Percentiles rank a stretch among this genome's conserved stretches.
These are phyloP conservation scores for Ceratina australensis DNA, from an alignment of 1,140 invertebrate genomes.

Conservation along the genomic window DNA sequence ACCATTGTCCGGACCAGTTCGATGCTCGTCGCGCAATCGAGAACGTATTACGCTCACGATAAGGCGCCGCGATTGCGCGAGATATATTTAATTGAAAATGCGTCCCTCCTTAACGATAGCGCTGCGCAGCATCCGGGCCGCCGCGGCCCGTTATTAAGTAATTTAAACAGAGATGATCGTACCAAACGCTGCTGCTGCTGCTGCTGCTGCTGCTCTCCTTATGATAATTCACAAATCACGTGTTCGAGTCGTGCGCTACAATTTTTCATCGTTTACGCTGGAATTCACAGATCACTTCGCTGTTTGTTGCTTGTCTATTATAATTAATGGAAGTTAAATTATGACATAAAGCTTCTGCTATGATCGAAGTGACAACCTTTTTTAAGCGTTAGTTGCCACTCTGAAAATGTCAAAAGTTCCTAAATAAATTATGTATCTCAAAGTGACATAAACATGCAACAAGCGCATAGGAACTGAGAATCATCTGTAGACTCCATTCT, in stretches of 20 bases:
- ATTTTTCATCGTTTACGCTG: not conserved
- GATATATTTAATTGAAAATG: slow-evolving; percentile 68
- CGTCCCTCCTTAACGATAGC: slow-evolving; percentile 50
- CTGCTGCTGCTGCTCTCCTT: slow-evolving; percentile 4
- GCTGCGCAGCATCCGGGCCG: slow-evolving; percentile 15
- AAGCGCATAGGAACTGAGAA: no score
- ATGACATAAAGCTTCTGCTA: no score
- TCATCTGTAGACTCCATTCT: no score
- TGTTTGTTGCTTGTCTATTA: no score
- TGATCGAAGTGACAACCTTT: no score
- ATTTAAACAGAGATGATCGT: slow-evolving; percentile 42
- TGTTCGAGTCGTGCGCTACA: not conserved
- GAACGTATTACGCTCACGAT: slow-evolving; percentile 63
- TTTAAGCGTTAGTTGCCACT: no score
- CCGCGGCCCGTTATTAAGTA: slow-evolving; percentile 49
- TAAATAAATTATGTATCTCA: no score
- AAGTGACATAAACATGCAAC: no score
- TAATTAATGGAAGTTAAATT: no score
- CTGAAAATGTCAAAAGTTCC: no score
- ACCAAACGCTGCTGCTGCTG: not conserved
- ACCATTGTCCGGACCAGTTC: slow-evolving; percentile 64
- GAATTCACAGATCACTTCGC: no score
- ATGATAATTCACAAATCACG: slow-evolving; percentile 36
- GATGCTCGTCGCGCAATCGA: slow-evolving; percentile 61
- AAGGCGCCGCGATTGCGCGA: slow-evolving; percentile 54